Evolutionary conservation across 2,113 vertebrate species (phyloP).

Genomic region (Onychostoma macrolepis): DNA sequence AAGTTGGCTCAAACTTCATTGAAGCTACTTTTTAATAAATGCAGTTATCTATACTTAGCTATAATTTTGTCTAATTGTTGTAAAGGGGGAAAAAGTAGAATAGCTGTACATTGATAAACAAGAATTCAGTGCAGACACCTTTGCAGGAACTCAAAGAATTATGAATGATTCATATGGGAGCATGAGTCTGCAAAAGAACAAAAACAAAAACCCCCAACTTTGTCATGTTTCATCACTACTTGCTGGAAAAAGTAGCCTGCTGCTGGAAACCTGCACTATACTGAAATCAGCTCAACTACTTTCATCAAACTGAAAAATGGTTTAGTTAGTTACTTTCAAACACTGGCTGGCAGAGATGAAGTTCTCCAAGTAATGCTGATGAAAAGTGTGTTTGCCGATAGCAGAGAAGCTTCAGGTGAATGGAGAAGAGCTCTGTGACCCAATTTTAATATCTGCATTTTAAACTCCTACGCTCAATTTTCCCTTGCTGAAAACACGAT

Average conservation of each 20-base stretch:
- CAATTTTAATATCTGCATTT: not conserved
- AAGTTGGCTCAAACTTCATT: not conserved
- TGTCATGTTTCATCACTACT: not conserved
- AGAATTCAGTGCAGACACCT: not conserved
- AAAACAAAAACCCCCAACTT: no score
- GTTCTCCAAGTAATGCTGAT: not conserved
- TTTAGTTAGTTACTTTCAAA: not conserved
- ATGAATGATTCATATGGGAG: not conserved
- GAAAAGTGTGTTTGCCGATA: not conserved
- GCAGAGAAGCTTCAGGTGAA: not conserved
- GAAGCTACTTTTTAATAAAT: not conserved
- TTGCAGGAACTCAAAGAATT: slow-evolving; percentile 1
- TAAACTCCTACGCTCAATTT: not conserved
- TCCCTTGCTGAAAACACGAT: not conserved
- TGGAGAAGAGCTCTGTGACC: not conserved
- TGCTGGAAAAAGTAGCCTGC: not conserved
- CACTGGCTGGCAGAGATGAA: not conserved
- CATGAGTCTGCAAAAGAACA: not conserved
- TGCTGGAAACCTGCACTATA: not conserved
- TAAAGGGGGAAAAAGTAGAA: not conserved
- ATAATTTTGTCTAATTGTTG: not conserved
- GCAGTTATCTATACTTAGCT: not conserved
- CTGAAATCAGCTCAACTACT: not conserved
- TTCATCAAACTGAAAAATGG: not conserved
- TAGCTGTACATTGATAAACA: not conserved